Evolutionary conservation across 2,797 vertebrate genomes (phyloP).

Genomic region (Fistularia tabacaria): DNA sequence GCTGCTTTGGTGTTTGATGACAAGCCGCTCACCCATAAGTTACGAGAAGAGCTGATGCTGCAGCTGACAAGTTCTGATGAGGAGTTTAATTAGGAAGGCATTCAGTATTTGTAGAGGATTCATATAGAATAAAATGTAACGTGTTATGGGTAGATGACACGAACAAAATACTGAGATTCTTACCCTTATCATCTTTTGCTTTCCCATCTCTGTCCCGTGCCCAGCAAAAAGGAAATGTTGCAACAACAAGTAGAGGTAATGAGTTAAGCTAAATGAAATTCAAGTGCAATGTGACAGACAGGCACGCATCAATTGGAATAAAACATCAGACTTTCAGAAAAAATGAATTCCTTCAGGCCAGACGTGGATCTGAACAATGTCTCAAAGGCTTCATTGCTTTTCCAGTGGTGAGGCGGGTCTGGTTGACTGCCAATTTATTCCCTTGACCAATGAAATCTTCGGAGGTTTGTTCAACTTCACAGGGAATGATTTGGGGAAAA

Average conservation of each 20-base stretch:
- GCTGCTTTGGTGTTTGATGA: conserved; percentile 98
- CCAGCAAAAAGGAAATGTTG: conserved; percentile 79
- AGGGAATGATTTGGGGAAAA: conserved; percentile 86
- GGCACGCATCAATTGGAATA: conserved; percentile 59
- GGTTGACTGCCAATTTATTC: conserved; percentile 96
- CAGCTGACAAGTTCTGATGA: conserved; percentile 67
- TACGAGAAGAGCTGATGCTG: conserved; percentile 87
- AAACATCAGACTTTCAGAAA: conserved; percentile 35
- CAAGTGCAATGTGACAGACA: conserved; percentile 53
- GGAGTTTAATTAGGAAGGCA: conserved; percentile 52
- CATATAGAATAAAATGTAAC: neutral
- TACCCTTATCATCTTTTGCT: conserved; percentile 97
- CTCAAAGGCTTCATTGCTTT: conserved; percentile 93
- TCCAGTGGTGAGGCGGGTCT: conserved; percentile 93
- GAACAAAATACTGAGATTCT: conserved; percentile 17
- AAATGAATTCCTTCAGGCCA: conserved; percentile 61
- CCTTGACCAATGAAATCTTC: conserved; percentile 98
- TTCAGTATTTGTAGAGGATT: neutral
- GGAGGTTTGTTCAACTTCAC: conserved; percentile 93
- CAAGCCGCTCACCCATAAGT: conserved; percentile 97
- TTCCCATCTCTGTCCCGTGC: conserved; percentile 97
- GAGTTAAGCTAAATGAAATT: conserved; percentile 44
- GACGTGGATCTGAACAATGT: conserved; percentile 84
- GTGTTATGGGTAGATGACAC: neutral
- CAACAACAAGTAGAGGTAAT: conserved; percentile 76